Conservation (phyloP, 1,140 invertebrate species). For the Pseudomyrmex gracilis region DNA sequence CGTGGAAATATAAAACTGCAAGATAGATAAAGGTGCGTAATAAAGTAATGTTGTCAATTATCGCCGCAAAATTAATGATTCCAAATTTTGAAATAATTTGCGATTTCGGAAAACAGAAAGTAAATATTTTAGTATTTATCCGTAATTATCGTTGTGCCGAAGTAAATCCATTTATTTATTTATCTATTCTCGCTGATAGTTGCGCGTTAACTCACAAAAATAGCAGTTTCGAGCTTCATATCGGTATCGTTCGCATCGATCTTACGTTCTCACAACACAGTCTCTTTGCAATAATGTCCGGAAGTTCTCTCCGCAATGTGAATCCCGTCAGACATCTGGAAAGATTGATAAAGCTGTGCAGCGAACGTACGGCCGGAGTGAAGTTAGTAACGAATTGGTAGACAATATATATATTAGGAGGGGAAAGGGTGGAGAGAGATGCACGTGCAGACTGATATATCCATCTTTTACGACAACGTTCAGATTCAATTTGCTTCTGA, state of each 20-base stretch:
- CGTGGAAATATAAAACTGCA: slow-evolving; percentile 12
- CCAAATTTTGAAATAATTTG: slow-evolving; percentile 7
- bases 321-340: slow-evolving; percentile 46
- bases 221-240: background rate
- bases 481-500: slow-evolving; percentile 79
- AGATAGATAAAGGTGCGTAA: slow-evolving; percentile 18
- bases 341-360: slow-evolving; percentile 68
- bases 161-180: background rate
- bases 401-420: slow-evolving; percentile 63
- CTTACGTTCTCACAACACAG: slow-evolving; percentile 20
- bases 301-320: slow-evolving; percentile 49
- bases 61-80: slow-evolving; percentile 13
- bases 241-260: slow-evolving; percentile 14
- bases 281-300: slow-evolving; percentile 51
- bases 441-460: slow-evolving; percentile 71
- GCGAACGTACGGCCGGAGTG: slow-evolving; percentile 17
- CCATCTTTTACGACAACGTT: slow-evolving; percentile 79
- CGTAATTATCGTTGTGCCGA: background rate
- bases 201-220: background rate
- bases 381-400: slow-evolving; percentile 76
- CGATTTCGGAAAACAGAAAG: background rate
- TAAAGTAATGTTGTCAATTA: slow-evolving; percentile 23
- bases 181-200: background rate
- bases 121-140: background rate
- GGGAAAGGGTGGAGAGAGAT: slow-evolving; percentile 7